Conservation (phyloP, 1,140 invertebrate species). For the Phymastichus coffea region DNA sequence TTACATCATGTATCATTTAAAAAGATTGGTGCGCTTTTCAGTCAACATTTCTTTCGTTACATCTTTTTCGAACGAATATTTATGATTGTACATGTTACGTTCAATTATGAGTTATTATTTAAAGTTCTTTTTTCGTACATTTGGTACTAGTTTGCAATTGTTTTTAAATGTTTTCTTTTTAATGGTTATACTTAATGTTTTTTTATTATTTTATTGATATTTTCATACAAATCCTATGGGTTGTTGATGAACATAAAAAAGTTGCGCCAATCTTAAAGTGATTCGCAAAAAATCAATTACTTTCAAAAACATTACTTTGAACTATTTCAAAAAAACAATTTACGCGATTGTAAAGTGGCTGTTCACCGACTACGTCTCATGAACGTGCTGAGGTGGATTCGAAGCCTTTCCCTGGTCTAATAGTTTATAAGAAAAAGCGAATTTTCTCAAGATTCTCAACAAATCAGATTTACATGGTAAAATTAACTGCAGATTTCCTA, state of each 20-base stretch:
- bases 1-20: background rate
- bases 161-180: constrained; percentile 9
- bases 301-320: too few relatives aligned
- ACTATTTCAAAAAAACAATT: too few relatives aligned
- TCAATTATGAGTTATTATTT: too few relatives aligned
- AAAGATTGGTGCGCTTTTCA: background rate
- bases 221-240: too few relatives aligned
- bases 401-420: background rate
- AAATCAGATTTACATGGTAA: background rate
- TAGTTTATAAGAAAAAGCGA: background rate
- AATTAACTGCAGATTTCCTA: background rate
- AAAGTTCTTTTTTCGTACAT: constrained; percentile 3
- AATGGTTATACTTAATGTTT: too few relatives aligned
- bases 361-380: too few relatives aligned
- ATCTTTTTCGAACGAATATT: background rate
- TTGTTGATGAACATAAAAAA: too few relatives aligned
- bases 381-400: background rate
- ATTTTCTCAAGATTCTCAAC: constrained; percentile 1
- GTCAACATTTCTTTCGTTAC: background rate
- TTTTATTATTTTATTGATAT: background rate
- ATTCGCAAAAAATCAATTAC: too few relatives aligned
- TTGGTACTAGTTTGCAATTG: constrained; percentile 1
- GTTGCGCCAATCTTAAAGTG: too few relatives aligned
- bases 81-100: background rate
- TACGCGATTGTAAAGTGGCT: too few relatives aligned